These are phyloP conservation scores for Microplitis deprimator DNA, from an alignment of 2,888 invertebrate genomes.

Conservation along the genomic window DNA sequence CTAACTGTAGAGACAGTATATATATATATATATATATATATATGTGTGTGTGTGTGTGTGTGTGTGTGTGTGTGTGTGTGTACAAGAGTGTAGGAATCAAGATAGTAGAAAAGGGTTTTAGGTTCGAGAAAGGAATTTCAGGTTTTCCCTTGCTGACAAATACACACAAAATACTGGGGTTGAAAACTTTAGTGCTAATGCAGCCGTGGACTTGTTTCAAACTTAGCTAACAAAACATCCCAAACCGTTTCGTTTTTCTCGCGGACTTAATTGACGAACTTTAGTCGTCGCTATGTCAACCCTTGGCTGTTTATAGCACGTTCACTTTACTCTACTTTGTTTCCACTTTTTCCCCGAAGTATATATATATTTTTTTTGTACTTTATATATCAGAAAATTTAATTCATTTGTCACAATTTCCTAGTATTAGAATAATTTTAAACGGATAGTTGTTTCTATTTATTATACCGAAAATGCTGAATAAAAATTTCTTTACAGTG, in stretches of 20 bases:
- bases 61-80: too few species aligned
- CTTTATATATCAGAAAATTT: neutral
- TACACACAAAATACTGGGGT: conserved; percentile 26
- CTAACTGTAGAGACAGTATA: conserved; percentile 1
- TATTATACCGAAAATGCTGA: too few species aligned
- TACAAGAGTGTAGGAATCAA: neutral
- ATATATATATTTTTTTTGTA: neutral
- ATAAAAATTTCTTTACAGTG: too few species aligned
- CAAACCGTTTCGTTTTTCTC: conserved; percentile 28
- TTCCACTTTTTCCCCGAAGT: conserved; percentile 1
- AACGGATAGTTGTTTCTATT: too few species aligned
- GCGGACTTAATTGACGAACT: conserved; percentile 35
- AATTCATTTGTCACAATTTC: neutral
- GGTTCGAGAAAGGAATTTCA: conserved; percentile 22
- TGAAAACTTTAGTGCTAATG: conserved; percentile 26
- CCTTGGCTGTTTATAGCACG: conserved; percentile 19
- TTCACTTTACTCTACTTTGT: conserved; percentile 23
- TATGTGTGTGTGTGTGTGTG: too few species aligned
- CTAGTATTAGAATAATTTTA: too few species aligned
- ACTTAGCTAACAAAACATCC: conserved; percentile 33
- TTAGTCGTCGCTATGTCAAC: conserved; percentile 31
- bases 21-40: neutral
- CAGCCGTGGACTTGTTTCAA: conserved; percentile 30
- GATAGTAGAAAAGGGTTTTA: conserved; percentile 14
- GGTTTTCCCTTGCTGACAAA: conserved; percentile 26